These are phyloP conservation scores for Sarcophaga peregrina DNA, from an alignment of 1,140 invertebrate species.

Conservation along the genomic window DNA sequence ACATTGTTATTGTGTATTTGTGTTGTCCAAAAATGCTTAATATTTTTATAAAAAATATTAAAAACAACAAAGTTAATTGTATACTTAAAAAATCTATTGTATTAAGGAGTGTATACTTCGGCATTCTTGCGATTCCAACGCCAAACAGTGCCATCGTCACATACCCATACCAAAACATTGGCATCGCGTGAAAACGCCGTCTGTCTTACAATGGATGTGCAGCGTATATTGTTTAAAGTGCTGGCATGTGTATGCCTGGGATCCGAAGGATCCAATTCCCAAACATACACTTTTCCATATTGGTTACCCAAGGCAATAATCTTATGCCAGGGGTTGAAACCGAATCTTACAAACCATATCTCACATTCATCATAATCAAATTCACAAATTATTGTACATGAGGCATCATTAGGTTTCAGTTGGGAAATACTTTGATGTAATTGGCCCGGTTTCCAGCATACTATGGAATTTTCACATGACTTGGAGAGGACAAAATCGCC, in stretches of 20 bases:
- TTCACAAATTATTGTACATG: slow-evolving; percentile 75
- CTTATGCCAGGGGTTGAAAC: slow-evolving; percentile 89
- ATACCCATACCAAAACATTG: slow-evolving; percentile 76
- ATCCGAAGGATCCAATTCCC: slow-evolving; percentile 90
- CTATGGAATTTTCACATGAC: slow-evolving; percentile 95
- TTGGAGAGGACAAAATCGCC: slow-evolving; percentile 97
- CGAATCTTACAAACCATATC: slow-evolving; percentile 98
- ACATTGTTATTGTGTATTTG: not conserved
- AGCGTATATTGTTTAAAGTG: slow-evolving; percentile 86
- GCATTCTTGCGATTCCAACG: slow-evolving; percentile 79
- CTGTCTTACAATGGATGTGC: slow-evolving; percentile 87
- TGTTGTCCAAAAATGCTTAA: not conserved
- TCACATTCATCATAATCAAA: slow-evolving; percentile 97
- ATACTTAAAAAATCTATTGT: not conserved
- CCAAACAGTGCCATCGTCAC: slow-evolving; percentile 93
- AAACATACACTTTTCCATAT: slow-evolving; percentile 91
- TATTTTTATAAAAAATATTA: slow-evolving; percentile 19
- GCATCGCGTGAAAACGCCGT: slow-evolving; percentile 90
- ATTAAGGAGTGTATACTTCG: slow-evolving; percentile 33
- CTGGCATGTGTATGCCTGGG: slow-evolving; percentile 79
- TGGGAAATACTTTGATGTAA: slow-evolving; percentile 57
- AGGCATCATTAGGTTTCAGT: slow-evolving; percentile 60
- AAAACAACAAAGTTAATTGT: not conserved
- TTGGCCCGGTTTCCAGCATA: slow-evolving; percentile 65
- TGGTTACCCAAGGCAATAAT: slow-evolving; percentile 92